phyloP scores from a whole-genome alignment of 2,888 invertebrate genomes.

The Malthinus seriepunctatus region DNA sequence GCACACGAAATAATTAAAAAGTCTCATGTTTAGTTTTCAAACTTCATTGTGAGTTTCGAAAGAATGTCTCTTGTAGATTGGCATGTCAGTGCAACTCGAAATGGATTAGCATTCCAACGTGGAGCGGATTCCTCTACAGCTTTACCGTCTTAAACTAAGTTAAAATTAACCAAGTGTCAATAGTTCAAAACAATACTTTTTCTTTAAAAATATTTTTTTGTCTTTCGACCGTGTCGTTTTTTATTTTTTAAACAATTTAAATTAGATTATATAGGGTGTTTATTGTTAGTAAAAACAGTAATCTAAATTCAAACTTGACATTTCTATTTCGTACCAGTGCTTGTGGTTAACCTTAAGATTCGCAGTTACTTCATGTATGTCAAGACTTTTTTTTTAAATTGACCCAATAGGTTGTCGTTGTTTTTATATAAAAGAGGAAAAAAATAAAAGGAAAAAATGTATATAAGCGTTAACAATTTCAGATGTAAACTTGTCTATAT shows the following conservation, averaged over 20 bases:
- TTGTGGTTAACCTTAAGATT: background rate
- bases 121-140: conserved; percentile 3
- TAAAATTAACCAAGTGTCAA: conserved; percentile 6
- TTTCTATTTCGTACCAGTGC: background rate
- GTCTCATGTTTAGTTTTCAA: conserved; percentile 2
- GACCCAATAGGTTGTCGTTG: background rate
- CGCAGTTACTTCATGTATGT: background rate
- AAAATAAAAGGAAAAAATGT: background rate
- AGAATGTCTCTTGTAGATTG: conserved; percentile 7
- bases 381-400: conserved; percentile 4
- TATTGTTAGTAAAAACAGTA: background rate
- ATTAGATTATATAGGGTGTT: background rate
- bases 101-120: conserved; percentile 6
- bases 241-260: conserved; percentile 2
- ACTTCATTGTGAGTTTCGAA: conserved; percentile 1
- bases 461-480: background rate
- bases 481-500: background rate
- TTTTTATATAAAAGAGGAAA: background rate
- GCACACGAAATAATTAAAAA: background rate
- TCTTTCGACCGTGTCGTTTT: background rate
- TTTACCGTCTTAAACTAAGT: conserved; percentile 2
- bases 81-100: conserved; percentile 5
- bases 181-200: conserved; percentile 1
- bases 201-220: background rate
- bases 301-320: conserved; percentile 1